phyloP scores from a whole-genome alignment of 2,888 invertebrate species.

The Pycnomerus fuliginosus region DNA sequence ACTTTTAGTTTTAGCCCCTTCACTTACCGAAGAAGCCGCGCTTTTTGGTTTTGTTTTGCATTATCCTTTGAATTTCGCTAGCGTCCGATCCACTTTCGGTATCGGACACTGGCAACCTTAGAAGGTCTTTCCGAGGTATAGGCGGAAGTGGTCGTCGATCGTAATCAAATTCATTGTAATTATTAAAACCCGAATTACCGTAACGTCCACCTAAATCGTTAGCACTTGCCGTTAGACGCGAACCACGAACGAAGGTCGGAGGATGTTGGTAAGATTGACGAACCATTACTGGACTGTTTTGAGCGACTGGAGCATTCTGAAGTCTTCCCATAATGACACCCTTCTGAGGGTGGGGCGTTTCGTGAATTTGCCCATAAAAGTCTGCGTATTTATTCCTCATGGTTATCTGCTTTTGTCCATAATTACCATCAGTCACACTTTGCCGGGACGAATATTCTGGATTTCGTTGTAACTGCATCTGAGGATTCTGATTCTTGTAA shows the following conservation, averaged over 20 bases:
- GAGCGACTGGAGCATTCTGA: conserved; percentile 35
- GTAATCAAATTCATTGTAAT: neutral
- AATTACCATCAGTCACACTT: conserved; percentile 33
- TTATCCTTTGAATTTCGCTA: conserved; percentile 68
- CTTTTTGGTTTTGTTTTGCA: conserved; percentile 50
- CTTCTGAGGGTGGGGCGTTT: conserved; percentile 35
- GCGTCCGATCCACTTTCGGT: conserved; percentile 74
- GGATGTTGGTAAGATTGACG: conserved; percentile 19
- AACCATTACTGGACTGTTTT: conserved; percentile 20
- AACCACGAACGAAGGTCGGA: conserved; percentile 47
- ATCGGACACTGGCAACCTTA: conserved; percentile 50
- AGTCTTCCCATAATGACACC: conserved; percentile 50
- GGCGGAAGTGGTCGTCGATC: conserved; percentile 51
- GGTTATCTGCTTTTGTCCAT: conserved; percentile 39
- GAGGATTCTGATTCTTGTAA: no score
- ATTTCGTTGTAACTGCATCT: conserved; percentile 16
- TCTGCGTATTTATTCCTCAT: conserved; percentile 50
- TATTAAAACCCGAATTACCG: neutral
- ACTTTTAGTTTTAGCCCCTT: conserved; percentile 9
- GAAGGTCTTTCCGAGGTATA: conserved; percentile 36
- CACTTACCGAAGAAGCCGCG: conserved; percentile 43
- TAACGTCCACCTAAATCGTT: conserved; percentile 48
- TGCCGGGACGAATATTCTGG: conserved; percentile 32
- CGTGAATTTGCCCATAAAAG: conserved; percentile 52
- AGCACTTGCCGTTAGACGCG: conserved; percentile 49